Base-by-base conservation (phyloP, 53 echinoderm and acorn worm genomes). In the Astropecten irregularis region DNA sequence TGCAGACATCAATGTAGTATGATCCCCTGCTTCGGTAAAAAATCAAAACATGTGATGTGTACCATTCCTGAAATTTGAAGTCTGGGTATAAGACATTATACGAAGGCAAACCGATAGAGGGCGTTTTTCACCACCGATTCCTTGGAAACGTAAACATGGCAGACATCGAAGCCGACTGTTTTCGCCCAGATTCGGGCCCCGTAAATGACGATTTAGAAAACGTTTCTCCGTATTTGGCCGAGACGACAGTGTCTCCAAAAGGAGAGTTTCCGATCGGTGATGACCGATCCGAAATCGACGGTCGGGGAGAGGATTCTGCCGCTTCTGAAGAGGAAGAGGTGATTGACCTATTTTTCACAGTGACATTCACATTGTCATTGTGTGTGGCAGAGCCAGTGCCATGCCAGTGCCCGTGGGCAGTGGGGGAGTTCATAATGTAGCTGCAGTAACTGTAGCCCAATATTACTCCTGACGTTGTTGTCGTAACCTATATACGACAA, bases 81-180 rank as follows among this genome's bases (percentile, higher is more conserved):
- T 68, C 68, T 68, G 68, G 68, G 29, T 0, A 68, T 27, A 23
- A 15, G 27, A 68, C 68, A n/a, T 27, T 20, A 13, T 13, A 13
- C 9, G 44, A 42, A 14, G 0, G 9, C 7, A 13, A 7, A 20
- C 21, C 68, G 27, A 23, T 5, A 42, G 79, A 61, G 79, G 61
- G 79, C 79, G 79, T 62, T 44, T 6, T 61, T 32, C 46, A 61
- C n/a, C 3, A 14, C 46, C 7, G 79, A 79, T 61, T 48, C 79
- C 79, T 79, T 60, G 79, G 79, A 79, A 79, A 79, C 79, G 79
- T 79, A 79, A 79, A 79, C 79, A 79, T 79, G 79, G 61, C 58
- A 22, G 79, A 62, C 20, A 21, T 27, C 2, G 34, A 62, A 32
- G 61, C 39, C 3, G 79, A 79, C 44, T 19, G 44, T 63, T 79